Percentiles rank a stretch among this genome's conserved stretches.
Evolutionary conservation across 2,113 vertebrate species (phyloP).

Genomic region (Himantopus leucocephalus): DNA sequence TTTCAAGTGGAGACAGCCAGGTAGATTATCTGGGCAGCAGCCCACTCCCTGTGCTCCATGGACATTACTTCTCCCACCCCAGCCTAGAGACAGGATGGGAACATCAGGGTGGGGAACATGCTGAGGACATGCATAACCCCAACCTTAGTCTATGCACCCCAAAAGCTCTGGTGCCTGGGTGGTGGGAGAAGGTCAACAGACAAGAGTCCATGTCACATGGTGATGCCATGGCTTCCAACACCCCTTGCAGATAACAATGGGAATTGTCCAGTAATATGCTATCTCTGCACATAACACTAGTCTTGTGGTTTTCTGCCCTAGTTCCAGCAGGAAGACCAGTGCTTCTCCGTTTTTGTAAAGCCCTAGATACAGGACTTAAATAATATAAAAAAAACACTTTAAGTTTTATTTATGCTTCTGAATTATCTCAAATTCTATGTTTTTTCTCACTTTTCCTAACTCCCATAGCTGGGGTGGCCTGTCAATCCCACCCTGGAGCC

Average conservation of each 20-base stretch:
- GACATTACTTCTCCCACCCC: background rate
- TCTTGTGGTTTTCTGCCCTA: background rate
- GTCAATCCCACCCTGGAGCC: background rate
- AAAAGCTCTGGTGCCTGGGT: background rate
- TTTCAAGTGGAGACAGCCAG: background rate
- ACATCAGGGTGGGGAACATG: background rate
- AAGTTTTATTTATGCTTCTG: background rate
- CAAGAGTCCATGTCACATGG: background rate
- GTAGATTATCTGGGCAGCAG: background rate
- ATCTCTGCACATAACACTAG: accelerated
- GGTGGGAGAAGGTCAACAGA: background rate
- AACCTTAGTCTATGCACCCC: background rate
- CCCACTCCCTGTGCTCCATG: background rate
- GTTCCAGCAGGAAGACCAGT: background rate
- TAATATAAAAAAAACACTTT: background rate
- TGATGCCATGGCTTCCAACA: background rate
- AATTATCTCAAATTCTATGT: background rate
- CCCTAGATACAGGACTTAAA: background rate
- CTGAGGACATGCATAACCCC: background rate
- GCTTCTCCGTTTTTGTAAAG: background rate
- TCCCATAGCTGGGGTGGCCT: background rate
- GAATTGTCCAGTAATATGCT: background rate
- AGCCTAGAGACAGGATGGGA: background rate
- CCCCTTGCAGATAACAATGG: background rate
- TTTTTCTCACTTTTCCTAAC: background rate